phyloP scores from a whole-genome alignment of 2,888 invertebrate species.

The Orchesellides sinensis region DNA sequence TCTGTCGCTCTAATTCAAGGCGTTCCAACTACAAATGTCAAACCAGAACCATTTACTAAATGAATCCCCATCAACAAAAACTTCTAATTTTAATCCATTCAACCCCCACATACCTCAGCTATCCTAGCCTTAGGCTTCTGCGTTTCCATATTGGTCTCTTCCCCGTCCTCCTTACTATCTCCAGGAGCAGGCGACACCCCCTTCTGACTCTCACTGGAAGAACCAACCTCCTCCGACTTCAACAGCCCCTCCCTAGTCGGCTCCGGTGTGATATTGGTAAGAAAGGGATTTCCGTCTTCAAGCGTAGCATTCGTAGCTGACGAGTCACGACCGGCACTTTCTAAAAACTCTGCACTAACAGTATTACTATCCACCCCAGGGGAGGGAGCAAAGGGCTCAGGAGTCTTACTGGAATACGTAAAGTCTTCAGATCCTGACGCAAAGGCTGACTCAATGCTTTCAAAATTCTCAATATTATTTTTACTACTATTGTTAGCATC shows the following conservation, averaged over 20 bases:
- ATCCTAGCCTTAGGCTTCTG: conserved; percentile 82
- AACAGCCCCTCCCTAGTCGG: conserved; percentile 9
- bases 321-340: conserved; percentile 40
- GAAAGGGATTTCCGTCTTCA: conserved; percentile 46
- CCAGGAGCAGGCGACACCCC: neutral
- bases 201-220: neutral
- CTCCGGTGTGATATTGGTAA: conserved; percentile 39
- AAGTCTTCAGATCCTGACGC: conserved; percentile 66
- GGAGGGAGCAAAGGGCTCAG: conserved; percentile 52
- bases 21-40: conserved; percentile 81
- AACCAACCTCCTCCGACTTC: neutral
- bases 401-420: conserved; percentile 64
- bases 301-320: conserved; percentile 20
- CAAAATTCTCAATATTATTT: conserved; percentile 58
- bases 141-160: neutral
- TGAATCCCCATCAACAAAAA: conserved; percentile 5
- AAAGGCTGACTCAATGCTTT: conserved; percentile 69
- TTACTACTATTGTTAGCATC: neutral
- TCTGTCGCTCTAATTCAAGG: conserved; percentile 85
- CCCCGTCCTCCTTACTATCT: conserved; percentile 23
- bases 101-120: conserved; percentile 78
- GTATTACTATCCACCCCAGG: conserved; percentile 15
- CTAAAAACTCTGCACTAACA: conserved; percentile 24
- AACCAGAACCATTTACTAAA: conserved; percentile 7
- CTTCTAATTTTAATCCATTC: neutral